These are phyloP conservation scores for Ophraella communa DNA, from an alignment of 2,888 invertebrate genomes.

Conservation along the genomic window DNA sequence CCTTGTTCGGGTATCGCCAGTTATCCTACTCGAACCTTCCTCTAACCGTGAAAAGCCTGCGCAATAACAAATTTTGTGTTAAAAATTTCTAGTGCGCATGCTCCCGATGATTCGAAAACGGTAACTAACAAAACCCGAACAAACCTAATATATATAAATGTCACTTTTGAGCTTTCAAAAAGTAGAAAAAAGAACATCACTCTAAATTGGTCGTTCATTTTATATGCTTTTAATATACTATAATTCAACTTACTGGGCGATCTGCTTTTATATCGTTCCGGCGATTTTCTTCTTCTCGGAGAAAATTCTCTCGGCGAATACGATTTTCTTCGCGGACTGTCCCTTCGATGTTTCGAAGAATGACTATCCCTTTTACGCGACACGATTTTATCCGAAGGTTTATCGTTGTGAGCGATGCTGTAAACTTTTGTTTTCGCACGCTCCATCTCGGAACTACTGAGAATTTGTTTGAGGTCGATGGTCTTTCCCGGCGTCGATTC, in stretches of 20 bases:
- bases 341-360: conserved; percentile 29
- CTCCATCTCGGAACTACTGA: neutral
- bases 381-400: neutral
- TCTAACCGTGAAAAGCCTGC: too few species aligned
- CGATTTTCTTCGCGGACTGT: conserved; percentile 17
- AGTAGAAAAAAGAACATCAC: neutral
- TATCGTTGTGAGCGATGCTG: neutral
- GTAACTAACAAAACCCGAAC: too few species aligned
- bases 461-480: neutral
- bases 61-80: too few species aligned
- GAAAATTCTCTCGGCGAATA: conserved; percentile 32
- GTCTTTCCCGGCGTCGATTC: neutral
- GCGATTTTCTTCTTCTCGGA: conserved; percentile 29
- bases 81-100: too few species aligned
- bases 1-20: too few species aligned
- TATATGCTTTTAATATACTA: too few species aligned
- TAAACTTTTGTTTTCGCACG: neutral
- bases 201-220: too few species aligned
- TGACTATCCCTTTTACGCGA: neutral
- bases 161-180: too few species aligned
- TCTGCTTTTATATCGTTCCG: conserved; percentile 12
- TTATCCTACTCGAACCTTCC: too few species aligned
- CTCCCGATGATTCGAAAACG: too few species aligned
- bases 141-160: too few species aligned
- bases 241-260: conserved; percentile 19